Evolutionary conservation across 2,888 invertebrate genomes (phyloP).

Genomic region (Xanthia togata): DNA sequence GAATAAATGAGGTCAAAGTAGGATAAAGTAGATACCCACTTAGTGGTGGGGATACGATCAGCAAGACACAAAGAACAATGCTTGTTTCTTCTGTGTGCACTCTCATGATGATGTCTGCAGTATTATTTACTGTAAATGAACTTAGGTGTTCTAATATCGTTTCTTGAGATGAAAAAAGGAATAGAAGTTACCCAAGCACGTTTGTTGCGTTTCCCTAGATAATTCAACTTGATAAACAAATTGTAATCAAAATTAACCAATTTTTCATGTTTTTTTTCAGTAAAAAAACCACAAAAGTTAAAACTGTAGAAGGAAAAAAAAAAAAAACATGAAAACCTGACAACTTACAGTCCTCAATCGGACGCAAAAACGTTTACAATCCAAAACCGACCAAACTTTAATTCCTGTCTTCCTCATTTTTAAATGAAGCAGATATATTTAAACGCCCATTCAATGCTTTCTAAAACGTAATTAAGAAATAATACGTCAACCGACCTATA

Average conservation of each 20-base stretch:
- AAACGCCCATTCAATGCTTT: constrained; percentile 49
- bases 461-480: constrained; percentile 63
- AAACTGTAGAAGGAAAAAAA: not conserved
- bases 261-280: not conserved
- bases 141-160: not conserved
- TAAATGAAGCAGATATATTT: constrained; percentile 46
- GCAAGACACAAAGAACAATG: no score
- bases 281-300: not conserved
- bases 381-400: constrained; percentile 7
- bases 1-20: not conserved
- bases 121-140: not conserved
- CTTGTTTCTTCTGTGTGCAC: not conserved
- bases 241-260: not conserved
- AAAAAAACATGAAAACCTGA: not conserved
- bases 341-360: not conserved
- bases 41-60: not conserved
- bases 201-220: no score
- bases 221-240: not conserved
- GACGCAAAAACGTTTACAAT: not conserved
- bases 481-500: constrained; percentile 61
- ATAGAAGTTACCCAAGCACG: not conserved
- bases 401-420: constrained; percentile 15
- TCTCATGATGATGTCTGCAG: not conserved
- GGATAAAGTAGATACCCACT: not conserved
- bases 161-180: not conserved